Percentiles rank a stretch among this genome's conserved stretches.
These are phyloP conservation scores for Athalia cordata DNA, from an alignment of 2,888 invertebrate genomes.

Conservation along the genomic window DNA sequence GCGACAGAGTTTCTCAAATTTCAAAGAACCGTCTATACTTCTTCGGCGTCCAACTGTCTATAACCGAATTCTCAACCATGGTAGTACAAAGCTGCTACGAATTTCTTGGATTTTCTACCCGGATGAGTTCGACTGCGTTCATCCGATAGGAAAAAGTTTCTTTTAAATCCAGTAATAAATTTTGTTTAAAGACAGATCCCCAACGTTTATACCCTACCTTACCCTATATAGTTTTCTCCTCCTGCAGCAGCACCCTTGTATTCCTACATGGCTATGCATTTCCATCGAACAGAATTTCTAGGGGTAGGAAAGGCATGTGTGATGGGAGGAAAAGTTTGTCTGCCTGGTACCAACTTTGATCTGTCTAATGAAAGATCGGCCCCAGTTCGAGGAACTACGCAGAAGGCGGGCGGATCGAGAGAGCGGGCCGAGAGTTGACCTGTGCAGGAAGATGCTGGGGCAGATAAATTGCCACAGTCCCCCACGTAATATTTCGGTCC, in stretches of 20 bases:
- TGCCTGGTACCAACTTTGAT: conserved; percentile 39
- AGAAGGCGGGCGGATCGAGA: background rate
- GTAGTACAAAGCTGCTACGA: conserved; percentile 13
- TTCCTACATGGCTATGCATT: conserved; percentile 5
- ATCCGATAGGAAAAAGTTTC: conserved; percentile 36
- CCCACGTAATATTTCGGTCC: conserved; percentile 29
- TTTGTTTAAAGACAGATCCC: conserved; percentile 18
- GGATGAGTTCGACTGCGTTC: conserved; percentile 39
- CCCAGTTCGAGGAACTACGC: background rate
- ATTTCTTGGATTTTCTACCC: conserved; percentile 32
- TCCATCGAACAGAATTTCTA: background rate
- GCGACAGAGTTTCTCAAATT: conserved; percentile 59
- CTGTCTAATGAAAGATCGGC: conserved; percentile 42
- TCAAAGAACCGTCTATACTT: conserved; percentile 40
- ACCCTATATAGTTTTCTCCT: background rate
- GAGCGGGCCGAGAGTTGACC: background rate
- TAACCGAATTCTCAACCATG: background rate
- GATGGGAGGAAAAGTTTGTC: conserved; percentile 22
- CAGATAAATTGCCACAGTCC: conserved; percentile 42
- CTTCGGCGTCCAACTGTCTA: conserved; percentile 11
- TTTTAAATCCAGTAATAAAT: conserved; percentile 42
- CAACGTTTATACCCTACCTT: background rate
- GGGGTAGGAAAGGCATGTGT: background rate
- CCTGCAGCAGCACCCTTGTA: background rate
- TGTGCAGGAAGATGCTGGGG: conserved; percentile 36